These are phyloP conservation scores for Orientallactaga bullata DNA, from an alignment of 2,113 vertebrate genomes.

Conservation along the genomic window DNA sequence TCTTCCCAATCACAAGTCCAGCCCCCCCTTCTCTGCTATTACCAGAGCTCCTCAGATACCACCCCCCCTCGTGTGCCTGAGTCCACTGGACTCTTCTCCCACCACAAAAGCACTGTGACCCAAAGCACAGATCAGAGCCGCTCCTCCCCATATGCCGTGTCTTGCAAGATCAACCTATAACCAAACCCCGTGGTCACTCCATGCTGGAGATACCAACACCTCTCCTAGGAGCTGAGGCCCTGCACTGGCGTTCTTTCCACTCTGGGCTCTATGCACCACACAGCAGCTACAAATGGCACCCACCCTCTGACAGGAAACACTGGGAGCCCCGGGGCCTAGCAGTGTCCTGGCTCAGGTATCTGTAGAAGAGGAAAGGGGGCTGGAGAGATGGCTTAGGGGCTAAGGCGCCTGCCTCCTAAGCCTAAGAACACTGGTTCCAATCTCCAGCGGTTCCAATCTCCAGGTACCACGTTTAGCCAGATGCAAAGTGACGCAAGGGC, in stretches of 20 bases:
- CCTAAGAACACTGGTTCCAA: too few relatives aligned
- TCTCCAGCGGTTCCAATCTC: too few relatives aligned
- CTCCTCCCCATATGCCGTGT: rapidly evolving
- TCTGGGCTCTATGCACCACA: neutral
- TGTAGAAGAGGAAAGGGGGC: neutral
- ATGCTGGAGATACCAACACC: neutral
- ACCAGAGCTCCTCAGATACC: rapidly evolving
- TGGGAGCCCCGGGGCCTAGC: neutral
- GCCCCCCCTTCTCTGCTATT: too few relatives aligned
- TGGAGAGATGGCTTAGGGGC: too few relatives aligned
- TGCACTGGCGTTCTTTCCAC: neutral
- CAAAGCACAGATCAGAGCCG: neutral
- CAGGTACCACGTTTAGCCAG: too few relatives aligned
- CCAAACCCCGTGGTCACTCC: neutral
- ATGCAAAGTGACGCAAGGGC: too few relatives aligned
- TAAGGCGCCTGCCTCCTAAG: too few relatives aligned
- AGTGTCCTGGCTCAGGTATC: neutral
- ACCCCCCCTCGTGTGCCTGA: neutral
- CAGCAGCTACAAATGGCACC: neutral
- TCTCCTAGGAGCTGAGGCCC: neutral
- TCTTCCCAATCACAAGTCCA: neutral
- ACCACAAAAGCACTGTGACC: neutral
- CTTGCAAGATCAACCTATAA: neutral
- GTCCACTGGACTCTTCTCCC: neutral
- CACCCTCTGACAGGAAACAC: neutral